These are phyloP conservation scores for Psophia crepitans DNA, from an alignment of 2,113 vertebrate genomes.

Conservation along the genomic window DNA sequence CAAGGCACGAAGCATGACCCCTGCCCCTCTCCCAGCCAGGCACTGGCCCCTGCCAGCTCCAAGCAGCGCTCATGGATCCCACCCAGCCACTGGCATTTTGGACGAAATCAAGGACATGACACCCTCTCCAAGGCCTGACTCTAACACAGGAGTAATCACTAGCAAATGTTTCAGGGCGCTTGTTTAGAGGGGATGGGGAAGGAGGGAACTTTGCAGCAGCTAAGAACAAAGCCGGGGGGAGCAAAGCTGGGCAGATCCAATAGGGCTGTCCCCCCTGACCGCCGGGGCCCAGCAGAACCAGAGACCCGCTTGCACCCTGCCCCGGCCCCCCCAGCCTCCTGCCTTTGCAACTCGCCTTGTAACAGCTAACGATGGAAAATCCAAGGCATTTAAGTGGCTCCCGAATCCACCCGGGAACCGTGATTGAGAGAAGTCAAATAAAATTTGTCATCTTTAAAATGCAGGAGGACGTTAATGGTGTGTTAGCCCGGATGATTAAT, in stretches of 20 bases:
- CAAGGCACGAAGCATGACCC: not conserved
- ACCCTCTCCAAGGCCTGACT: not conserved
- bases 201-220: not conserved
- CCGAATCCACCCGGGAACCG: conserved; percentile 62
- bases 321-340: not conserved
- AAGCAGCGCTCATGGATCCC: not conserved
- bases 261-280: not conserved
- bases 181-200: not conserved
- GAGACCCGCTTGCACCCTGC: conserved; percentile 9
- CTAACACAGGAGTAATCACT: conserved; percentile 45
- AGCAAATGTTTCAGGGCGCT: conserved; percentile 62
- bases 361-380: conserved; percentile 72
- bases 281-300: not conserved
- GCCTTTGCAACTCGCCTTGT: conserved; percentile 39
- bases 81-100: not conserved
- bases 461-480: conserved; percentile 75
- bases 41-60: accelerated
- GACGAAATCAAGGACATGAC: not conserved
- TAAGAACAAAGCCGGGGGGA: conserved; percentile 14
- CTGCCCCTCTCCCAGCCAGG: not conserved
- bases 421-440: conserved; percentile 74
- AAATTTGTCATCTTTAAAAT: conserved; percentile 78
- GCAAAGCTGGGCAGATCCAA: not conserved
- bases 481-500: conserved; percentile 74
- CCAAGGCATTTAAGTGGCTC: conserved; percentile 68